Evolutionary conservation across 2,888 invertebrate species (phyloP).

Genomic region (Catocala nupta): DNA sequence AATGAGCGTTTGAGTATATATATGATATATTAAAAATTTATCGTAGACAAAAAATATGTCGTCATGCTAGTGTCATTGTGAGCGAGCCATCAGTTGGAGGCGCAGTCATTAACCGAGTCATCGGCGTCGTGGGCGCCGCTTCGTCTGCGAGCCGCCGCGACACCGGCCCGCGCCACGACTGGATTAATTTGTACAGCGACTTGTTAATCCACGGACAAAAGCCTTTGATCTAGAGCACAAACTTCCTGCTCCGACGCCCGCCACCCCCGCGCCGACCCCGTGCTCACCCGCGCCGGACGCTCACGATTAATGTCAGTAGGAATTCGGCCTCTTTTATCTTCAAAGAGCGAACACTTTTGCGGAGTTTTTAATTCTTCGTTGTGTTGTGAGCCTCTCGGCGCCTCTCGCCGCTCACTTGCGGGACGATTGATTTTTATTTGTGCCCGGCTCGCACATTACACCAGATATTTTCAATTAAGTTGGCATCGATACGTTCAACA

Average conservation of each 20-base stretch:
- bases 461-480: slow-evolving; percentile 12
- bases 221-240: slow-evolving; percentile 73
- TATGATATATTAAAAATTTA: no score
- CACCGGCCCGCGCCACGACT: slow-evolving; percentile 29
- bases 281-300: slow-evolving; percentile 13
- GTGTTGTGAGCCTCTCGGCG: slow-evolving; percentile 7
- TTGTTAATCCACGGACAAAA: slow-evolving; percentile 75
- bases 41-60: no score
- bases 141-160: not conserved
- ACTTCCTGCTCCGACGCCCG: slow-evolving; percentile 49
- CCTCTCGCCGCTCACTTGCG: slow-evolving; percentile 16
- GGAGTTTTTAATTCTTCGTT: slow-evolving; percentile 43
- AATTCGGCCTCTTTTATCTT: slow-evolving; percentile 63
- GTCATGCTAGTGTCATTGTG: no score
- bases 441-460: not conserved
- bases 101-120: no score
- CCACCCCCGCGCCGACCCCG: slow-evolving; percentile 1
- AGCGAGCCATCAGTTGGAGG: no score
- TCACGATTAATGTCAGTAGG: slow-evolving; percentile 55
- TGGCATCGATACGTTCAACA: not conserved
- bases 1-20: no score
- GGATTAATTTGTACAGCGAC: slow-evolving; percentile 63
- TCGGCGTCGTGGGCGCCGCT: no score
- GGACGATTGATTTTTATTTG: slow-evolving; percentile 29
- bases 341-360: slow-evolving; percentile 55